phyloP scores from a whole-genome alignment of 2,797 vertebrate species.

The Hemitrygon akajei region DNA sequence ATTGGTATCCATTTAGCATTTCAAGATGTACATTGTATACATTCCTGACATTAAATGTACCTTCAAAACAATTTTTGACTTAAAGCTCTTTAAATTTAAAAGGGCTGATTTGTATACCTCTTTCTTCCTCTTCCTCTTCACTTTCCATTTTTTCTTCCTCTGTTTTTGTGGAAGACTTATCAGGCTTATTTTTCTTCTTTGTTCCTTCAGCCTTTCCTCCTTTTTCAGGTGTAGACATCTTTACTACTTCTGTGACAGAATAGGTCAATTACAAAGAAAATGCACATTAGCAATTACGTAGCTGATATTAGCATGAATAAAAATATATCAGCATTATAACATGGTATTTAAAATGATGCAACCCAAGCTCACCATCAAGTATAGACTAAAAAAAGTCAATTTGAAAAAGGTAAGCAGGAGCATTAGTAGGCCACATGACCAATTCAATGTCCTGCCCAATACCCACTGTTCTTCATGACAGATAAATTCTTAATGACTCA shows the following conservation, averaged over 20 bases:
- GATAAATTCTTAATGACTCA: no score
- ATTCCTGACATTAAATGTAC: no score
- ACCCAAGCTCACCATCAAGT: not conserved
- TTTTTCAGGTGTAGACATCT: constrained; percentile 8
- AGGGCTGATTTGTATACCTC: constrained; percentile 5
- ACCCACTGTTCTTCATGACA: no score
- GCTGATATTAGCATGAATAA: not conserved
- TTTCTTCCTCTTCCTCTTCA: constrained; percentile 25
- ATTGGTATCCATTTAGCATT: not conserved
- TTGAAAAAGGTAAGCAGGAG: no score
- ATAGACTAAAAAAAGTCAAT: no score
- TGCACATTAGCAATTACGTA: not conserved
- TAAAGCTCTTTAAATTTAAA: constrained; percentile 1
- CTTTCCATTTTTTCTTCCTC: constrained; percentile 18
- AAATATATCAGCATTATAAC: no score
- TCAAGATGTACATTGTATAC: no score
- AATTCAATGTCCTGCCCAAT: no score
- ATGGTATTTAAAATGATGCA: not conserved
- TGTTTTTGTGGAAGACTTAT: not conserved
- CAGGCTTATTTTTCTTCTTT: constrained; percentile 32
- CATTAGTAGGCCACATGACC: no score
- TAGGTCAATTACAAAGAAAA: not conserved
- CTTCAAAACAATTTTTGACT: not conserved
- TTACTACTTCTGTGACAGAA: not conserved
- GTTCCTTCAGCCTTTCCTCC: constrained; percentile 10